Evolutionary conservation across 2,113 vertebrate species (phyloP).

Genomic region (Crotophaga sulcirostris): DNA sequence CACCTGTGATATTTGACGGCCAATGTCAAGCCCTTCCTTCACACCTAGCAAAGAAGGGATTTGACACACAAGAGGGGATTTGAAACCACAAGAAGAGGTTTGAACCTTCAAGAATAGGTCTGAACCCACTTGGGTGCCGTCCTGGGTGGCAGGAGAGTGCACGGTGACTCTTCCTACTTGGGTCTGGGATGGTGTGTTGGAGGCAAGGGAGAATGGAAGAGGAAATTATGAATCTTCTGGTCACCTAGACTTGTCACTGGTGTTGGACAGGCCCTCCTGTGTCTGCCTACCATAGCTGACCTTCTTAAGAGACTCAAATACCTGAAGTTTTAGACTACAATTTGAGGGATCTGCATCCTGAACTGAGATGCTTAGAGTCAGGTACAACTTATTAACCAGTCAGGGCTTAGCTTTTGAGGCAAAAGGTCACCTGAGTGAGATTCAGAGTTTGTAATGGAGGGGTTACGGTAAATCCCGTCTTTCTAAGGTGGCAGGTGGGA

Average conservation of each 20-base stretch:
- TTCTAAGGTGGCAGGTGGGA: background rate
- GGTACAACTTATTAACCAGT: background rate
- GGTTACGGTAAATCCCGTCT: background rate
- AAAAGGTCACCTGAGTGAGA: background rate
- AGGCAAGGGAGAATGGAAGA: background rate
- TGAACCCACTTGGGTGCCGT: background rate
- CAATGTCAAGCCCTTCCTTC: background rate
- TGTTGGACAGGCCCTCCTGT: background rate
- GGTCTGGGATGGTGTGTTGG: background rate
- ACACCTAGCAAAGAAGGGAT: accelerated
- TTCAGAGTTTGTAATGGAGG: background rate
- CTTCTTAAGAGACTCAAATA: background rate
- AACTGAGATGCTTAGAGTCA: background rate
- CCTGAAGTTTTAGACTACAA: background rate
- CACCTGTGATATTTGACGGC: background rate
- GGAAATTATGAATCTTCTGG: background rate
- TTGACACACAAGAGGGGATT: background rate
- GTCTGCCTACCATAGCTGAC: background rate
- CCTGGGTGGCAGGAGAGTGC: background rate
- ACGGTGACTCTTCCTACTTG: background rate
- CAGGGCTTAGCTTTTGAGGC: background rate
- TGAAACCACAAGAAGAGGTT: background rate
- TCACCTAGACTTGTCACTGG: background rate
- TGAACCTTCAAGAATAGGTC: background rate
- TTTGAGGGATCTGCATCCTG: background rate